Conservation (phyloP, 2,113 vertebrate genomes). For the Melanerpes aurifrons region DNA sequence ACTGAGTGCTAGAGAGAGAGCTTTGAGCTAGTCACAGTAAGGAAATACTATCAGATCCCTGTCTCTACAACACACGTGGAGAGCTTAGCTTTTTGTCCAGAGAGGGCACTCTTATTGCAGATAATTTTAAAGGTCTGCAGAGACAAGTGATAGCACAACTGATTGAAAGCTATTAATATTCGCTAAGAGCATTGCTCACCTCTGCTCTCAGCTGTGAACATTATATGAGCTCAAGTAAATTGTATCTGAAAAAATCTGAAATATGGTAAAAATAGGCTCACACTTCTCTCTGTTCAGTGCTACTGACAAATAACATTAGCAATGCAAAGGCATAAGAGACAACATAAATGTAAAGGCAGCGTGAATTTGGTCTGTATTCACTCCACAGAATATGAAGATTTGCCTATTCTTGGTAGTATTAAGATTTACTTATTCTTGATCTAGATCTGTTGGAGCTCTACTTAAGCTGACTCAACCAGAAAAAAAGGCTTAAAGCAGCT, state of each 20-base stretch:
- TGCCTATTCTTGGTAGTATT: not conserved
- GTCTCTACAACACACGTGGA: not conserved
- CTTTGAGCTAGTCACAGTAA: rapidly evolving
- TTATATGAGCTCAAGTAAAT: not conserved
- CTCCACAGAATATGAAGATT: not conserved
- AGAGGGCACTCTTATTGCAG: constrained; percentile 54
- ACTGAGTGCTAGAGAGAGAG: not conserved
- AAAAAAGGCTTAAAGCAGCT: not conserved
- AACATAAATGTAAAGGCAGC: not conserved
- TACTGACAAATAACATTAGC: not conserved
- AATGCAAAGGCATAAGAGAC: not conserved
- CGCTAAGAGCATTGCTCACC: not conserved
- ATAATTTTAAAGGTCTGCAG: not conserved
- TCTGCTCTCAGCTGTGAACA: not conserved
- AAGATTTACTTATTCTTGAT: not conserved
- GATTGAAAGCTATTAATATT: not conserved
- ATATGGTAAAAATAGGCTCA: not conserved
- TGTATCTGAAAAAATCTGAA: not conserved
- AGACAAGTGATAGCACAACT: not conserved
- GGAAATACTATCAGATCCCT: not conserved
- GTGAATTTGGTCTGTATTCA: not conserved
- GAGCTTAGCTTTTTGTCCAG: constrained; percentile 4
- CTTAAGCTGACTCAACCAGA: not conserved
- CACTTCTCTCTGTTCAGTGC: not conserved
- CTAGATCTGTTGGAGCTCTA: not conserved